Base-by-base conservation (phyloP, 53 echinoderm and acorn worm genomes). In the Hippasteria phrygiana region DNA sequence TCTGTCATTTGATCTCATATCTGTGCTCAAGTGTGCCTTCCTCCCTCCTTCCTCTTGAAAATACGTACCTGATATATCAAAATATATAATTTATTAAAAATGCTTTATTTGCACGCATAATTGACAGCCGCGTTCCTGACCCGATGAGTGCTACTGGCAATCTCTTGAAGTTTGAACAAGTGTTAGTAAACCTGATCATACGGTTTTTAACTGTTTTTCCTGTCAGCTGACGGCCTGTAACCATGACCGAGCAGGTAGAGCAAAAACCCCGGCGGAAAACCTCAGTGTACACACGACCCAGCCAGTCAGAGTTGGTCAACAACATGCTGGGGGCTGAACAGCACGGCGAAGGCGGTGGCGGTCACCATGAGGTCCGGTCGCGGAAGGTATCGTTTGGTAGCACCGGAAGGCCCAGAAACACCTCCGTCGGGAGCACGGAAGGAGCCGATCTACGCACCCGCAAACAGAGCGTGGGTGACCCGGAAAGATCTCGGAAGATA, bases 301-400 rank as follows among this genome's bases (percentile, higher is more conserved):
- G 32, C 46, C 66, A 65, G 27, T 22, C 42, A 10, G 75, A 75
- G 11, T 27, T 73, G 41, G 24, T 43, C 43, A 20, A 41, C 43
- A 18, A 73, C 43, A 31, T 59, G 62, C 59, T 32, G 47, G 66
- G 66, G 22, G 50, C 12, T 1, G 47, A 75, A 11, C 75, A 40
- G 48, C 50, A 48, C 75, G 50, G 50, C 8, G 73, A 73, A 1
- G 69, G 69, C 69, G 73, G 73, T 20, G 43, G 42, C n/a, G 41
- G 62, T 22, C 62, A 80, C 43, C 62, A 39, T 18, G 78, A 77
- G 38, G 43, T 45, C 10, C 77, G 88, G 47, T 77, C 88, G 24
- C 43, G 88, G 5, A 88, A 88, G 67, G 88, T 88, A n/a, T 88
- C 88, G 1, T 88, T 88, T 28, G 78, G 66, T 13, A 75, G 88